Conservation (phyloP, 2,888 invertebrate species). For the Scotopteryx bipunctaria region DNA sequence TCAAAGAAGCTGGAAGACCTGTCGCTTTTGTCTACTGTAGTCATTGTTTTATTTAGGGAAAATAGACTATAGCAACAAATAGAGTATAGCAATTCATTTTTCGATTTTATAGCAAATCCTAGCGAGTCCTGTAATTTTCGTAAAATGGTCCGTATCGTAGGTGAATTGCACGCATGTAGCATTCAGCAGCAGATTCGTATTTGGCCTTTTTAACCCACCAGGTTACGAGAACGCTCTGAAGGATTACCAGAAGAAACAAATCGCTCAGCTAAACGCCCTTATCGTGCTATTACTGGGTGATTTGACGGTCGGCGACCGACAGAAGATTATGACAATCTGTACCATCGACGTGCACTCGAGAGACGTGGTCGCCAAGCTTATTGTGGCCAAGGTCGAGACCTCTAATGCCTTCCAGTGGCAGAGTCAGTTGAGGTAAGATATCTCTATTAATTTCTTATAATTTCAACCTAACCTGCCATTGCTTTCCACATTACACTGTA, state of each 20-base stretch:
- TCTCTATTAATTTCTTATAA: neutral
- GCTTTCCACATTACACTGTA: too few species aligned
- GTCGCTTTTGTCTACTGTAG: too few species aligned
- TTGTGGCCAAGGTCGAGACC: conserved; percentile 90
- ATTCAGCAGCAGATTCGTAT: too few species aligned
- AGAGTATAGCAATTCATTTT: too few species aligned
- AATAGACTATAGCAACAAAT: too few species aligned
- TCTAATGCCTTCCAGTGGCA: conserved; percentile 95
- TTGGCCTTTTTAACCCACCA: conserved; percentile 30
- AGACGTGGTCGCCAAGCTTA: conserved; percentile 95
- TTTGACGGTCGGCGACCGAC: conserved; percentile 91
- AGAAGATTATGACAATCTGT: conserved; percentile 98
- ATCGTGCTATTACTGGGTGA: conserved; percentile 93
- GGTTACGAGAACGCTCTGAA: conserved; percentile 95
- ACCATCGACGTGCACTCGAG: conserved; percentile 97
- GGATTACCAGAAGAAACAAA: conserved; percentile 95
- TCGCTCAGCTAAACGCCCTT: conserved; percentile 91
- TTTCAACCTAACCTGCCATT: too few species aligned
- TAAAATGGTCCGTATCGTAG: too few species aligned
- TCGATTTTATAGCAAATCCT: too few species aligned
- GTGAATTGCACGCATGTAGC: too few species aligned
- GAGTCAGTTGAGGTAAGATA: conserved; percentile 88
- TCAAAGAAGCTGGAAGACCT: too few species aligned
- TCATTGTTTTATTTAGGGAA: too few species aligned
- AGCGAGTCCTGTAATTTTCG: too few species aligned